A percentile compares a stretch with the other conserved stretches of the same genome.
These are phyloP conservation scores for Sebastes hopkinsi DNA, from an alignment of 2,797 vertebrate species.

Conservation along the genomic window DNA sequence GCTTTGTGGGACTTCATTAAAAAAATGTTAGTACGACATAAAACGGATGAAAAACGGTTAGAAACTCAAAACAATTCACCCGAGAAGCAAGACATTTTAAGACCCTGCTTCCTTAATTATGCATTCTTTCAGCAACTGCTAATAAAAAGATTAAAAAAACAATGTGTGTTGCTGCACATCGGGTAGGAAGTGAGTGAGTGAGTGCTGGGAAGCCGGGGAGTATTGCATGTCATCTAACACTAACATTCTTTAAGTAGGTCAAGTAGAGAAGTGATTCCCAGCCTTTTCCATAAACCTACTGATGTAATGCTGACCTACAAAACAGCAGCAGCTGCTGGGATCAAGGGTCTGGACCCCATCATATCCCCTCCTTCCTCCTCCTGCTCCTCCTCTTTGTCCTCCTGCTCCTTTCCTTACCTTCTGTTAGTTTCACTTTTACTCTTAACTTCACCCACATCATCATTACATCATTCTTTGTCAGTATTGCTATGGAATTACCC, in stretches of 20 bases:
- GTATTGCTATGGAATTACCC: not conserved
- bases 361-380: slow-evolving; percentile 25
- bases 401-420: not conserved
- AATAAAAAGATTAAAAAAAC: slow-evolving; percentile 68
- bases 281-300: slow-evolving; percentile 74
- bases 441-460: not conserved
- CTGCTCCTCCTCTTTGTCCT: slow-evolving; percentile 1
- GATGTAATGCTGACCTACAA: slow-evolving; percentile 81
- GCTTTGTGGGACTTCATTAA: not conserved
- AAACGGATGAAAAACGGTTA: not conserved
- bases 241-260: slow-evolving; percentile 82
- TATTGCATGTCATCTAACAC: slow-evolving; percentile 72
- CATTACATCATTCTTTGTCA: not conserved
- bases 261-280: slow-evolving; percentile 72
- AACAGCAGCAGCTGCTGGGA: slow-evolving; percentile 76
- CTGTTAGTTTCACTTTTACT: not conserved
- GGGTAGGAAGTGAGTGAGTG: slow-evolving; percentile 64
- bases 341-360: slow-evolving; percentile 61
- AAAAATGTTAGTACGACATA: not conserved
- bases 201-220: slow-evolving; percentile 65
- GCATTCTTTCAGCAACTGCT: slow-evolving; percentile 61
- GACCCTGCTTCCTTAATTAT: slow-evolving; percentile 49
- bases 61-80: slow-evolving; percentile 25
- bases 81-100: slow-evolving; percentile 18
- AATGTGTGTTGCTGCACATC: slow-evolving; percentile 46